A percentile compares a stretch with the other conserved stretches of the same genome.
Conservation (phyloP, 1,140 invertebrate species). For the Ooceraea biroi region DNA sequence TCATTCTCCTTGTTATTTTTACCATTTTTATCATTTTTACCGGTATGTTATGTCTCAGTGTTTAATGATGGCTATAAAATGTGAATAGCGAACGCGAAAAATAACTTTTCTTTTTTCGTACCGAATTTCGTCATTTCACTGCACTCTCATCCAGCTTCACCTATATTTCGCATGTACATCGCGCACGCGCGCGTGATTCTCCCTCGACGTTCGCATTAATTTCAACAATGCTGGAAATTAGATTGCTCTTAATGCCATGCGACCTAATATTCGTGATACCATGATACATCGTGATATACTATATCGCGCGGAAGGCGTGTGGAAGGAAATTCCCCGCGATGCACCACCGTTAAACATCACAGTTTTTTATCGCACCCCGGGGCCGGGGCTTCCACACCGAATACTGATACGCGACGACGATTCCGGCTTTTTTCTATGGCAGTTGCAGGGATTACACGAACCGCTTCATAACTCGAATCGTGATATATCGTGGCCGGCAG, state of each 20-base stretch:
- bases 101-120: not conserved
- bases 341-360: not conserved
- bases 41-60: not conserved
- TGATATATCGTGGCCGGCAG: slow-evolving; percentile 35
- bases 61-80: not conserved
- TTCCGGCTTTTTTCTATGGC: slow-evolving; percentile 23
- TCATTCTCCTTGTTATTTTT: not conserved
- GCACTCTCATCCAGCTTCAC: not conserved
- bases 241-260: not conserved
- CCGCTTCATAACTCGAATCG: slow-evolving; percentile 16
- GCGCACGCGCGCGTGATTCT: not conserved
- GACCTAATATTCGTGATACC: slow-evolving; percentile 4
- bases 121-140: not conserved
- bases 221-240: not conserved
- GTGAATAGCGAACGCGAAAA: not conserved
- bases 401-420: slow-evolving; percentile 11
- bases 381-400: not conserved
- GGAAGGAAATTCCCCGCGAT: not conserved
- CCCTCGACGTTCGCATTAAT: not conserved
- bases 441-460: slow-evolving; percentile 46
- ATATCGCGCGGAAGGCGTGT: not conserved
- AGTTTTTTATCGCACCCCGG: slow-evolving; percentile 11
- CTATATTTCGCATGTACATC: not conserved
- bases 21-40: not conserved
- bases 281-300: not conserved